A percentile compares a stretch with the other conserved stretches of the same genome.
Evolutionary conservation across 2,113 vertebrate genomes (phyloP).

Genomic region (Talpa occidentalis): DNA sequence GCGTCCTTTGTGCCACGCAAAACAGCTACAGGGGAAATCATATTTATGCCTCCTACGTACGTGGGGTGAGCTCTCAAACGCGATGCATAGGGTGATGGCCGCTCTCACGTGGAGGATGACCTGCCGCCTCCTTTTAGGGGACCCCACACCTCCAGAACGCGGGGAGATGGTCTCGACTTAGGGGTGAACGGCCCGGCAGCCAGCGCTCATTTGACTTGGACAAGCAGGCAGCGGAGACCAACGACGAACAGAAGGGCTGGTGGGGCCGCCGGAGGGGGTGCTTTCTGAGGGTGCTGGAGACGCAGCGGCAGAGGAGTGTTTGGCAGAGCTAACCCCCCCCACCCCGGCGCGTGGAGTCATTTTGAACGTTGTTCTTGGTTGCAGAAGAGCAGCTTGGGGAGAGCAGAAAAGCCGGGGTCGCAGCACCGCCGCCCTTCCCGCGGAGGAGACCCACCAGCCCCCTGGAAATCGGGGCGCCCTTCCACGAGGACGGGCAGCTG

Average conservation of each 20-base stretch:
- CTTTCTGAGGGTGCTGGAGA: too few species aligned
- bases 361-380: background rate
- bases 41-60: rapidly evolving
- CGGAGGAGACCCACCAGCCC: slow-evolving; percentile 87
- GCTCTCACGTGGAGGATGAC: too few species aligned
- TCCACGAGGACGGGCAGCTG: slow-evolving; percentile 94
- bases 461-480: slow-evolving; percentile 93
- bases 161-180: rapidly evolving
- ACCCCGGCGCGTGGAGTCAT: too few species aligned
- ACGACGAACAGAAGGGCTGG: too few species aligned
- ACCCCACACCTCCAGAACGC: too few species aligned
- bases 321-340: too few species aligned
- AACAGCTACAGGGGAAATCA: background rate
- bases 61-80: background rate
- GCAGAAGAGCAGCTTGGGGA: slow-evolving; percentile 83
- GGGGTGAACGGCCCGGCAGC: background rate
- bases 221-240: rapidly evolving
- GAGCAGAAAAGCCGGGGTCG: slow-evolving; percentile 71
- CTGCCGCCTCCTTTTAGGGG: background rate
- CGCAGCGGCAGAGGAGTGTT: too few species aligned
- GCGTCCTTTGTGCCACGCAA: background rate
- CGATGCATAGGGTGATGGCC: too few species aligned
- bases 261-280: too few species aligned
- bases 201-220: background rate
- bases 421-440: slow-evolving; percentile 81